These are phyloP conservation scores for Catamblyrhynchus diadema DNA, from an alignment of 2,797 vertebrate genomes.

Conservation along the genomic window DNA sequence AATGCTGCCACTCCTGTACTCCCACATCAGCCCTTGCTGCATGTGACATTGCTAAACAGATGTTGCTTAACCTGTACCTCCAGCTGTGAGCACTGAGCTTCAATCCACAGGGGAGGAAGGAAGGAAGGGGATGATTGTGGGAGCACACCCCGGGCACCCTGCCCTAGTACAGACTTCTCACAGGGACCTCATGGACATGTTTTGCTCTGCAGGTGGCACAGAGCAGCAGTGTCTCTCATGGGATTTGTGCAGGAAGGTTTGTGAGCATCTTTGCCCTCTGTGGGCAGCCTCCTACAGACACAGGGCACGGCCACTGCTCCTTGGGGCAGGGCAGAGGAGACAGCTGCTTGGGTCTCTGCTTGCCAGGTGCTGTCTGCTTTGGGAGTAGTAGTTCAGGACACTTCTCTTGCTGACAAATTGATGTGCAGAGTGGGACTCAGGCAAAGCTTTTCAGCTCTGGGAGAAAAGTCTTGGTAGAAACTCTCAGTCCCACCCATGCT, in stretches of 20 bases:
- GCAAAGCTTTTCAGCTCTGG: not conserved
- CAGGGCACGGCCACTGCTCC: not conserved
- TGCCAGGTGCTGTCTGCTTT: not conserved
- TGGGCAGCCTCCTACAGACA: not conserved
- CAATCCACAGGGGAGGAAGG: not conserved
- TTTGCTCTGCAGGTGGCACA: not conserved
- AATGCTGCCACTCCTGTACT: not conserved
- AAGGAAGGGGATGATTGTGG: not conserved
- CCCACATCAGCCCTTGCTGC: not conserved
- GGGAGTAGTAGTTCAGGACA: not conserved
- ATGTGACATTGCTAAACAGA: not conserved
- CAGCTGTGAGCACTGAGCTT: not conserved
- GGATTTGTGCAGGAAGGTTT: not conserved
- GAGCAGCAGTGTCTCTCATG: fast-evolving
- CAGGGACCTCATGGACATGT: fast-evolving
- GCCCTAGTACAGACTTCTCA: not conserved
- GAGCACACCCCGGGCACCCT: not conserved
- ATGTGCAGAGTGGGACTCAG: fast-evolving
- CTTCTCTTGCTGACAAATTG: not conserved
- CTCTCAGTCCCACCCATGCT: not conserved
- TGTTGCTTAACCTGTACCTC: not conserved
- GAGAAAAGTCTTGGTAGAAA: fast-evolving
- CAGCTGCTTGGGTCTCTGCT: not conserved
- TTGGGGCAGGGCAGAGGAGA: not conserved
- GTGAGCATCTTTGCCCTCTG: not conserved